phyloP scores from a whole-genome alignment of 1,140 invertebrate species.

The Drosophila sp. region DNA sequence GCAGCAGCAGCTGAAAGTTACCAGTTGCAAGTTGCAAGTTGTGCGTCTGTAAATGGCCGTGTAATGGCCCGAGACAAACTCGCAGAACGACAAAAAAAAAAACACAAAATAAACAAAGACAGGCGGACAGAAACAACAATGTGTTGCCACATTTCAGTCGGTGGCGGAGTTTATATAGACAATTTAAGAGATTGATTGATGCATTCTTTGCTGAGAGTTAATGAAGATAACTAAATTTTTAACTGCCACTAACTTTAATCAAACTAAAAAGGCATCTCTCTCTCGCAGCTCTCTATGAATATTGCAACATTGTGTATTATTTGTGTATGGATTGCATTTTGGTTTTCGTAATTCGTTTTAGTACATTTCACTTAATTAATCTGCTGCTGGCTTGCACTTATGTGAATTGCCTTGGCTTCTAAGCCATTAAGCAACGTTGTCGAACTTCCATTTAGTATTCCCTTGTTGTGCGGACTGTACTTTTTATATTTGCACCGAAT shows the following conservation, averaged over 20 bases:
- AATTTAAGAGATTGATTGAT: constrained; percentile 8
- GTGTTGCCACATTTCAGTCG: constrained; percentile 9
- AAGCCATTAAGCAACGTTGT: constrained; percentile 56
- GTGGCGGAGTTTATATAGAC: constrained; percentile 1
- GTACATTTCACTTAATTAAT: constrained; percentile 2
- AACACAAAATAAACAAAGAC: neutral
- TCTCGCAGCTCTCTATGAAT: constrained; percentile 12
- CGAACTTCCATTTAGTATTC: constrained; percentile 52
- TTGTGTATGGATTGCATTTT: neutral
- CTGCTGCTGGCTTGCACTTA: constrained; percentile 26
- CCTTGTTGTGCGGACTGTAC: constrained; percentile 41
- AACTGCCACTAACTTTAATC: neutral
- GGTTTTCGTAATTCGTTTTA: constrained; percentile 2
- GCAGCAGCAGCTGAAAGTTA: constrained; percentile 34
- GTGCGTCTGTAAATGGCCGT: constrained; percentile 42
- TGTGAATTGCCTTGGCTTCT: constrained; percentile 59
- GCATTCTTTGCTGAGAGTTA: neutral
- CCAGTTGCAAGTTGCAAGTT: constrained; percentile 5
- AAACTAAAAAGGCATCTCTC: neutral
- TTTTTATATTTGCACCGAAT: constrained; percentile 19
- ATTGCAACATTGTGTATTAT: constrained; percentile 24
- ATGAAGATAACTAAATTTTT: no score
- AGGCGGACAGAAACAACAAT: neutral
- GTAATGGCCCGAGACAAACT: constrained; percentile 37
- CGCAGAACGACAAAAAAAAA: neutral